These are phyloP conservation scores for Carapus acus DNA, from an alignment of 2,797 vertebrate genomes.

Conservation along the genomic window DNA sequence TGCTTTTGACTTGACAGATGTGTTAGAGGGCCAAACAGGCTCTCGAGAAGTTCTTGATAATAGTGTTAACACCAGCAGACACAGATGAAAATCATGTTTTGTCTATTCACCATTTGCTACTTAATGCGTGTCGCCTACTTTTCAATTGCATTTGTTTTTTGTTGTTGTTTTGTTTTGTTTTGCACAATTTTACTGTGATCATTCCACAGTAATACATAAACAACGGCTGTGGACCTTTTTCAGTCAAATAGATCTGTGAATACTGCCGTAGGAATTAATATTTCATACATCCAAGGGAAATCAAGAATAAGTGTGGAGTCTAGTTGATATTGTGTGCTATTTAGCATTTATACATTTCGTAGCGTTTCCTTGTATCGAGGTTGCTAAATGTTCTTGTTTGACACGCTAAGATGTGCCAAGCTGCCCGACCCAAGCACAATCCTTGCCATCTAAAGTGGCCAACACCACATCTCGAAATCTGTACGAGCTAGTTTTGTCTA, in stretches of 20 bases:
- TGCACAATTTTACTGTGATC: neutral
- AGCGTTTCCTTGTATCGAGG: too few species aligned
- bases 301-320: too few species aligned
- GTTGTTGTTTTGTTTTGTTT: neutral
- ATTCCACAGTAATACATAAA: constrained; percentile 5
- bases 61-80: constrained; percentile 19
- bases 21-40: neutral
- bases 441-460: too few species aligned
- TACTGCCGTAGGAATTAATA: constrained; percentile 3
- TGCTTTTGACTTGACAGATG: constrained; percentile 2
- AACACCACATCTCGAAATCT: too few species aligned
- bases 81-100: neutral
- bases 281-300: too few species aligned
- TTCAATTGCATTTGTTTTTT: too few species aligned
- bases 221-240: constrained; percentile 1
- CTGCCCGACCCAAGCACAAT: too few species aligned
- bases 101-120: constrained; percentile 7
- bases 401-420: too few species aligned
- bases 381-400: too few species aligned
- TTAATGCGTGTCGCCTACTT: neutral
- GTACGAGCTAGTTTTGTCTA: too few species aligned
- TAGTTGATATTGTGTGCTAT: too few species aligned
- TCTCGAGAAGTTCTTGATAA: neutral
- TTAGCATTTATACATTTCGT: too few species aligned
- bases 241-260: neutral